phyloP scores from a whole-genome alignment of 1,140 invertebrate genomes.

The Thaumetopoea pityocampa region DNA sequence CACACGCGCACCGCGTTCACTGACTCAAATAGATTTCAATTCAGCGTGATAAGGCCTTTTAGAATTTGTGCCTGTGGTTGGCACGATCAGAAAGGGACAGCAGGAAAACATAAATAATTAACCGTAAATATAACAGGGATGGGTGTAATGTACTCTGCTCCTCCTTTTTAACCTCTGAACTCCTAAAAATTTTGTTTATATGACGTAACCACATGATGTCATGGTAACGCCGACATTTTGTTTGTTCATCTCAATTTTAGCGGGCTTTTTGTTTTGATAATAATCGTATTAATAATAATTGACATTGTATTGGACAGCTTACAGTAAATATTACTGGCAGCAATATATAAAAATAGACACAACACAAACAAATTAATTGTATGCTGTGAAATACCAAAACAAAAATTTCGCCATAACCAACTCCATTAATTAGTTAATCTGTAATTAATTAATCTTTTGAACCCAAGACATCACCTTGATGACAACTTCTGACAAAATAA shows the following conservation, averaged over 20 bases:
- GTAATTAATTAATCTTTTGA: too few relatives aligned
- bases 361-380: too few relatives aligned
- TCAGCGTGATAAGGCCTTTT: slow-evolving; percentile 21
- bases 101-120: slow-evolving; percentile 30
- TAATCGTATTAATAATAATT: background rate
- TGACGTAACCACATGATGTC: slow-evolving; percentile 57
- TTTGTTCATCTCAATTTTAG: slow-evolving; percentile 12
- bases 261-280: slow-evolving; percentile 11
- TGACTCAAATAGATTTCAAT: slow-evolving; percentile 22
- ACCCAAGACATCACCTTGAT: too few relatives aligned
- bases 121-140: slow-evolving; percentile 25
- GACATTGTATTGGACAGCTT: background rate
- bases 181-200: slow-evolving; percentile 29
- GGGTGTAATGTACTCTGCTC: slow-evolving; percentile 3
- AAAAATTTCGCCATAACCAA: too few relatives aligned
- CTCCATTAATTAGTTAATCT: too few relatives aligned
- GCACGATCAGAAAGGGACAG: slow-evolving; percentile 26
- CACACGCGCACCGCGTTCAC: slow-evolving; percentile 25
- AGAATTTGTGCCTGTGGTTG: slow-evolving; percentile 5
- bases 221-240: slow-evolving; percentile 42
- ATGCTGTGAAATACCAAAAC: too few relatives aligned
- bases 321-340: background rate
- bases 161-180: background rate
- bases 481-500: too few relatives aligned
- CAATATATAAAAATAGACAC: background rate